These are phyloP conservation scores for Hydrolagus affinis DNA, from an alignment of 2,113 vertebrate genomes.

Conservation along the genomic window DNA sequence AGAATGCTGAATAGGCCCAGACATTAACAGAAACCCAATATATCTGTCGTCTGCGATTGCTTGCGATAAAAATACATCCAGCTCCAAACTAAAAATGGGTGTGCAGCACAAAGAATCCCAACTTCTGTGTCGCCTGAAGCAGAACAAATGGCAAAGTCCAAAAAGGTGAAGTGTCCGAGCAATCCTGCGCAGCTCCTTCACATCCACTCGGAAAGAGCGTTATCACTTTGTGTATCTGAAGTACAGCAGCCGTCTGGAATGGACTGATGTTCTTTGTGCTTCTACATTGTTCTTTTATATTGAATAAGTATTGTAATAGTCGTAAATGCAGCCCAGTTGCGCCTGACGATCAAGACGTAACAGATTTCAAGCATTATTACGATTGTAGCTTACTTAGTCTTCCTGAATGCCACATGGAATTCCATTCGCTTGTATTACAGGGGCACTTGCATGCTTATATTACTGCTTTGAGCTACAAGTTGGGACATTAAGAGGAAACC, in stretches of 20 bases:
- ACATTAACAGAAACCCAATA: neutral
- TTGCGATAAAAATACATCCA: neutral
- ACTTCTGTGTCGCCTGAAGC: slow-evolving; percentile 17
- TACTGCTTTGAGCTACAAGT: neutral
- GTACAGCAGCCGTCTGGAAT: slow-evolving; percentile 3
- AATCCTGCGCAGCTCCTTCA: neutral
- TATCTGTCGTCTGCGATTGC: neutral
- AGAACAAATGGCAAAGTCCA: neutral
- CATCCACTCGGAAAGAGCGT: neutral
- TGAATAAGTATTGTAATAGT: neutral
- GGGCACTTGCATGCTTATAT: neutral
- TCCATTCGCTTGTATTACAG: neutral
- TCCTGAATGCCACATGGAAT: neutral
- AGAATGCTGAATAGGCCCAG: slow-evolving; percentile 29
- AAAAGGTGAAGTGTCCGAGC: neutral
- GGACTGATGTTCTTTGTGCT: neutral
- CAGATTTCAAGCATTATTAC: neutral
- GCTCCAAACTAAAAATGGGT: neutral
- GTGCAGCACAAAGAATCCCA: slow-evolving; percentile 12
- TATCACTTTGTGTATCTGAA: neutral
- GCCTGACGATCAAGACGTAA: too few species aligned
- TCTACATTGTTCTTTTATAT: neutral
- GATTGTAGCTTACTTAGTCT: neutral
- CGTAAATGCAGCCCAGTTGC: neutral
- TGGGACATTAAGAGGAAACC: neutral